These are phyloP conservation scores for Halcyon malimbica DNA, from an alignment of 2,113 vertebrate genomes.

Conservation along the genomic window DNA sequence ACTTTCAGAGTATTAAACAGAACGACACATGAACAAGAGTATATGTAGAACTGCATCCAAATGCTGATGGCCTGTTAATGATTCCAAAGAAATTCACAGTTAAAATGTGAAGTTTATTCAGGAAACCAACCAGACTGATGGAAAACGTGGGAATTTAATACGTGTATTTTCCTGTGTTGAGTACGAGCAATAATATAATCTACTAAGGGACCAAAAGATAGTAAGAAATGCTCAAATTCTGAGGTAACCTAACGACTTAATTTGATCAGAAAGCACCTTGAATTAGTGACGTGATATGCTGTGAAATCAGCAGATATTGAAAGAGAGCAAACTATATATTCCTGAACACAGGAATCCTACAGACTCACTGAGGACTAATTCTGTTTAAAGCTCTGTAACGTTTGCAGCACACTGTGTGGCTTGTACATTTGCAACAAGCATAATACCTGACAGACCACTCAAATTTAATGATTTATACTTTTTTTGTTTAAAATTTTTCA, in stretches of 20 bases:
- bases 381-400: neutral
- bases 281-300: accelerated
- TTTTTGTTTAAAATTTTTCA: neutral
- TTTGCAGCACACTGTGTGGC: neutral
- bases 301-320: neutral
- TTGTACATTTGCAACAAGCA: neutral
- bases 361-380: neutral
- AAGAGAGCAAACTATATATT: neutral
- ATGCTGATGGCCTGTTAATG: neutral
- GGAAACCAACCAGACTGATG: neutral
- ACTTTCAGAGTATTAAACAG: neutral
- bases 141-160: neutral
- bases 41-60: neutral
- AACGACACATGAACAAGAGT: neutral
- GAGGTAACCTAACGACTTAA: neutral
- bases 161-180: neutral
- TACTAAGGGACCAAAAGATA: neutral
- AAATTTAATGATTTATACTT: neutral
- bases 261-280: neutral
- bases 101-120: neutral
- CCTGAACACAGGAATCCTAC: neutral
- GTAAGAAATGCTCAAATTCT: neutral
- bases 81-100: neutral
- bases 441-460: neutral
- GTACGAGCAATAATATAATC: neutral